Conservation (phyloP, 2,113 vertebrate species). For the Rhea pennata region DNA sequence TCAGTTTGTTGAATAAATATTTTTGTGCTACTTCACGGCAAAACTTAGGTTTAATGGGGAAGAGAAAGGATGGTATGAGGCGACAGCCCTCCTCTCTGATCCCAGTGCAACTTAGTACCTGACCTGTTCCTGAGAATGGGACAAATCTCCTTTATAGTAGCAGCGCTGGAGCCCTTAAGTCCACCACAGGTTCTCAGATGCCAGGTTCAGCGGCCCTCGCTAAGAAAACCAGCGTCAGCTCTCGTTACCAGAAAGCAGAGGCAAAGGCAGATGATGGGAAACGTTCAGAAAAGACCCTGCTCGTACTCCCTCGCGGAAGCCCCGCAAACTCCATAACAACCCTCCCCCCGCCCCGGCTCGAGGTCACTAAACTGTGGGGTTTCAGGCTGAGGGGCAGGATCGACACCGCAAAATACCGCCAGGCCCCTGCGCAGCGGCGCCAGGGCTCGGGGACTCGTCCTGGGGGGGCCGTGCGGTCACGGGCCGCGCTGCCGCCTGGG, state of each 20-base stretch:
- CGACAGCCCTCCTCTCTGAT: background rate
- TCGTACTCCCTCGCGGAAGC: background rate
- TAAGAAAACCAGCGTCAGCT: fast-evolving
- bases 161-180: background rate
- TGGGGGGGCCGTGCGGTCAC: too few relatives aligned
- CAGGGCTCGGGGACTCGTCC: background rate
- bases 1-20: too few relatives aligned
- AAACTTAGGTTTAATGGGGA: background rate
- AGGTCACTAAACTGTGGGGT: background rate
- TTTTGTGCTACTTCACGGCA: background rate
- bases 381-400: background rate
- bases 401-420: background rate
- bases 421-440: background rate
- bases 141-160: fast-evolving
- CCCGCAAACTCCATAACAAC: background rate
- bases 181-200: too few relatives aligned
- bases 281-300: background rate
- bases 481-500: background rate
- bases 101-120: fast-evolving
- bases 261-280: background rate
- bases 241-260: too few relatives aligned
- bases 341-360: too few relatives aligned
- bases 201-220: background rate
- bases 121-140: background rate
- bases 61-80: background rate